Evolutionary conservation across 2,797 vertebrate genomes (phyloP).

Genomic region (Masticophis lateralis): DNA sequence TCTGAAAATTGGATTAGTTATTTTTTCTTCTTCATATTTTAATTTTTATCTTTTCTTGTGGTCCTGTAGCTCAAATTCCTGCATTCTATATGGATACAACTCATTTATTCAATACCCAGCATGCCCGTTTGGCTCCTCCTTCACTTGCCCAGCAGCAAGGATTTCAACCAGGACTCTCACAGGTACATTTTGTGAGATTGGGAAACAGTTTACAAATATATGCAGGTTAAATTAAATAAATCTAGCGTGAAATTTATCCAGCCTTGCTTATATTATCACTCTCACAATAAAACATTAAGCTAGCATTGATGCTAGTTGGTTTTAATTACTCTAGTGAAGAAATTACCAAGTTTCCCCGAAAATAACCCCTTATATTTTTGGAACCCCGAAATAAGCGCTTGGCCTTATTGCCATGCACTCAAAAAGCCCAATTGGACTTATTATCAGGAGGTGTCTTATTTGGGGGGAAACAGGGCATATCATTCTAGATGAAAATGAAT

Average conservation of each 20-base stretch:
- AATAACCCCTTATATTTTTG: not conserved
- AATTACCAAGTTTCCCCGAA: too few species aligned
- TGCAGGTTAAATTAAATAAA: not conserved
- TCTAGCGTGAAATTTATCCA: not conserved
- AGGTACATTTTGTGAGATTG: constrained; percentile 73
- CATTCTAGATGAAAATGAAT: not conserved
- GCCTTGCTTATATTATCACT: not conserved
- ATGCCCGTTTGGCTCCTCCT: constrained; percentile 91
- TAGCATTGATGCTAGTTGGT: not conserved
- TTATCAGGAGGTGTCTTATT: too few species aligned
- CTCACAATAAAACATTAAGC: not conserved
- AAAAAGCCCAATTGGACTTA: too few species aligned
- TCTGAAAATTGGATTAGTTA: not conserved
- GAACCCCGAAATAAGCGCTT: too few species aligned
- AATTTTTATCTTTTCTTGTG: constrained; percentile 61
- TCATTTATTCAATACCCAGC: constrained; percentile 93
- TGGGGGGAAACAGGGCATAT: too few species aligned
- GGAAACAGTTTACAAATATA: too few species aligned
- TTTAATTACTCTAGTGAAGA: not conserved
- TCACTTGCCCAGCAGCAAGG: constrained; percentile 94
- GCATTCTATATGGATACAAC: constrained; percentile 99
- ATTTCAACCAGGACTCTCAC: constrained; percentile 94
- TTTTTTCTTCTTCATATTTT: not conserved
- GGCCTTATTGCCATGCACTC: too few species aligned
- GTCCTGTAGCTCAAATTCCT: constrained; percentile 90